Percentiles rank a stretch among this genome's conserved stretches.
Conservation (phyloP, 2,797 vertebrate genomes). For the Gymnodraco acuticeps region DNA sequence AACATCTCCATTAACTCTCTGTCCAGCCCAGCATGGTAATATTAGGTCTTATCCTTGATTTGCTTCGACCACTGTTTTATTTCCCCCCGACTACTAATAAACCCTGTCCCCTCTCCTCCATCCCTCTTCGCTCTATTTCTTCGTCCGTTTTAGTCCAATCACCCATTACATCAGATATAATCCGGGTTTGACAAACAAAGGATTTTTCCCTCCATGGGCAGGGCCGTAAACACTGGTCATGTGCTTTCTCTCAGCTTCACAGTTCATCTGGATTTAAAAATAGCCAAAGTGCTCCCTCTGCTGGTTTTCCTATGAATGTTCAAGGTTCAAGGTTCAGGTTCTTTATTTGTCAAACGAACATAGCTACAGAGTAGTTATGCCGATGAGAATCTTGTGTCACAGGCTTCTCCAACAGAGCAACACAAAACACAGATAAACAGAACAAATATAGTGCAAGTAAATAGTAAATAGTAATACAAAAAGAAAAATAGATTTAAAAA, state of each 20-base stretch:
- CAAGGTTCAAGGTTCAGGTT: too few species aligned
- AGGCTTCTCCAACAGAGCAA: too few species aligned
- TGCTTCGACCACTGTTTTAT: not conserved
- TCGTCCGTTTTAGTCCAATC: not conserved
- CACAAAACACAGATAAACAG: too few species aligned
- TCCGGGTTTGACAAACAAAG: constrained; percentile 62
- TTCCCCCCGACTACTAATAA: not conserved
- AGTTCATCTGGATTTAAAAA: not conserved
- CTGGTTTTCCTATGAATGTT: constrained; percentile 42
- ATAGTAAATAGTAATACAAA: too few species aligned
- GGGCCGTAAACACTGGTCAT: constrained; percentile 55
- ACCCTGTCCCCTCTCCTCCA: not conserved
- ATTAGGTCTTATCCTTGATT: not conserved
- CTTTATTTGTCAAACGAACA: too few species aligned
- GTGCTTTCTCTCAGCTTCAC: constrained; percentile 46
- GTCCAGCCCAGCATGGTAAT: not conserved
- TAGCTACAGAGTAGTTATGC: too few species aligned
- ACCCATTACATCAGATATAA: constrained; percentile 25
- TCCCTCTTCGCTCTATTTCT: not conserved
- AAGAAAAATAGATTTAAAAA: too few species aligned
- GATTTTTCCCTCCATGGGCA: constrained; percentile 46
- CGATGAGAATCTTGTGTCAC: too few species aligned
- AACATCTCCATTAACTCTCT: too few species aligned
- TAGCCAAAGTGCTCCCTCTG: constrained; percentile 64
- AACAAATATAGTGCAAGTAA: too few species aligned